Base-by-base conservation (phyloP, 2,888 invertebrate genomes). In the Thysanoteuthis rhombus region DNA sequence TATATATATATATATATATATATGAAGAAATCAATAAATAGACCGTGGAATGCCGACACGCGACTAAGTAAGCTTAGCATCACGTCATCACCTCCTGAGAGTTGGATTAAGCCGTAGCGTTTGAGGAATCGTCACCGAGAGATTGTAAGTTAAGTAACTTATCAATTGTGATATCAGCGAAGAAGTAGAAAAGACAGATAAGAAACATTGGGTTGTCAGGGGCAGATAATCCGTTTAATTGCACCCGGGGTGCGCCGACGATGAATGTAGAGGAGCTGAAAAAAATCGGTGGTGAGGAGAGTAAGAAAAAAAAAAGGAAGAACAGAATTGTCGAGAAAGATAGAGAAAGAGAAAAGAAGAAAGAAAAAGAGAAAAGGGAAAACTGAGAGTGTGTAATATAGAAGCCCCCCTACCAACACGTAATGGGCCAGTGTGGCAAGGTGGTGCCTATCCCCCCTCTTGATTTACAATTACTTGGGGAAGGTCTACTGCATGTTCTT, bases 91-190 rank as follows among this genome's bases (percentile, higher is more conserved):
- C 12, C 75, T 75, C 75, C 36, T n/a, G 75, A n/a, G 75, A 75
- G 52, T 75, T n/a, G 75, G 75, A 75, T 75, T 75, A 75, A n/a
- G 75, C 75, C n/a, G 75, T 75, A n/a, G 16, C n/a, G 75, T 75
- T 2, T 75, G 75, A 12, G n/a, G 12, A 75, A 75, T 75, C 75
- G 75, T 75, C 75, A 75, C n/a, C 75, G n/a, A n/a, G 75, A 75
- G 75, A 75, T 75, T 75, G 75, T 75, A n/a, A 75, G 75, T n/a
- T 75, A 75, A 75, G 75, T 75, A 75, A 75, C 75, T 75, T 75
- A 75, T 75, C 75, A 75, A 75, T 75, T 75, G 75, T 75, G n/a
- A 4, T 75, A 75, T 58, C 58, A 58, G 58, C 58, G 5, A n/a
- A 75, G 75, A 75, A 75, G 75, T 19, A n/a, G n/a, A 75, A 75